phyloP scores from a whole-genome alignment of 2,797 vertebrate species.

The Eulemur rubriventer region DNA sequence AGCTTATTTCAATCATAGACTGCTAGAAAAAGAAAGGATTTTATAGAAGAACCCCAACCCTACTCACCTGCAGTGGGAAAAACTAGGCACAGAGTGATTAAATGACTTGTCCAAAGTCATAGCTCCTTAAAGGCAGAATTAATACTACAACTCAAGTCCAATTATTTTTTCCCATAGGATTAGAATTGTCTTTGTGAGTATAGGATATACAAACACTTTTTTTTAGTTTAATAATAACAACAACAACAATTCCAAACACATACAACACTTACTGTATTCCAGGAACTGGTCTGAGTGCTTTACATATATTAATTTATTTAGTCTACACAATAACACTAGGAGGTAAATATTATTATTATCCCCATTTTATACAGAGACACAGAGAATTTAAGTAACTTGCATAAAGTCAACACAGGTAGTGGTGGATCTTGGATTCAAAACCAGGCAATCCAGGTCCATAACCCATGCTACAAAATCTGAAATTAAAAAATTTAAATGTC shows the following conservation, averaged over 20 bases:
- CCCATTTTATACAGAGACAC: not conserved
- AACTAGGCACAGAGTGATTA: not conserved
- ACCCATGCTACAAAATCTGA: not conserved
- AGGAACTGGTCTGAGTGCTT: not conserved
- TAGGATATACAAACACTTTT: not conserved
- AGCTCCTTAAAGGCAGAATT: not conserved
- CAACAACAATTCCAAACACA: not conserved
- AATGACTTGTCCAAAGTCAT: not conserved
- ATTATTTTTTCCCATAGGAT: not conserved
- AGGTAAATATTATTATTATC: not conserved
- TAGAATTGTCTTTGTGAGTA: not conserved
- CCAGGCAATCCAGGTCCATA: not conserved
- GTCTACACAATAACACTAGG: not conserved
- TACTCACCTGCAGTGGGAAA: not conserved
- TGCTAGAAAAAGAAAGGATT: not conserved
- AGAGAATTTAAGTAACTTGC: not conserved
- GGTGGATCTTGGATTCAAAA: not conserved
- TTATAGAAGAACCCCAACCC: not conserved
- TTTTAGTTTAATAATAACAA: not conserved
- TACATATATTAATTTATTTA: not conserved
- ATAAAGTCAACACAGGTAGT: not conserved
- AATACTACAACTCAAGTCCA: not conserved
- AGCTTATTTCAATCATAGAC: not conserved
- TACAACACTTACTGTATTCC: not conserved
- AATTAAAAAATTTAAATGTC: not conserved